A percentile compares a stretch with the other conserved stretches of the same genome.
Conservation (phyloP, 1,140 invertebrate species). For the Drosophila tani region DNA sequence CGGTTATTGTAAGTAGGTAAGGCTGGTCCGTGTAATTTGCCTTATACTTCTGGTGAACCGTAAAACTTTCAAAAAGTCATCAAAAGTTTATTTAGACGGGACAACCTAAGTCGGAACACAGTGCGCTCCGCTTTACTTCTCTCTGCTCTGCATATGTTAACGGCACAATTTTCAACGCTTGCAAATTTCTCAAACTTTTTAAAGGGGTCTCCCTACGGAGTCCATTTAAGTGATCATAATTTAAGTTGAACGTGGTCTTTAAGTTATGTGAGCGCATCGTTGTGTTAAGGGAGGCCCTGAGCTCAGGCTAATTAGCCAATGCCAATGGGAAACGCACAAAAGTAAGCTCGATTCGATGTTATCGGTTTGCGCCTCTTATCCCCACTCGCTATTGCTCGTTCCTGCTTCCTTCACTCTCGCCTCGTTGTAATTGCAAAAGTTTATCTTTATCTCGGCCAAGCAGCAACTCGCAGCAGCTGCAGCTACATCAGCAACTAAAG, state of each 20-base stretch:
- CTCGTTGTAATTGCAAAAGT: conserved; percentile 82
- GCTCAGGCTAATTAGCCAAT: conserved; percentile 66
- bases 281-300: too few relatives aligned
- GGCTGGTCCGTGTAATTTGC: conserved; percentile 60
- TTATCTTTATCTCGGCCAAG: conserved; percentile 78
- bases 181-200: conserved; percentile 46
- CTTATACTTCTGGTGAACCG: conserved; percentile 56
- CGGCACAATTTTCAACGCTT: conserved; percentile 39
- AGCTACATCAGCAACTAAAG: conserved; percentile 52
- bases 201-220: conserved; percentile 42
- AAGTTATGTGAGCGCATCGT: conserved; percentile 33
- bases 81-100: conserved; percentile 69
- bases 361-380: conserved; percentile 64
- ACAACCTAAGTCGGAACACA: conserved; percentile 51
- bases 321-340: conserved; percentile 61
- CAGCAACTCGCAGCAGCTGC: conserved; percentile 52
- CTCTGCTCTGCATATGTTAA: conserved; percentile 60
- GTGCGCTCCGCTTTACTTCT: conserved; percentile 21
- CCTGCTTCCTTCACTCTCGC: conserved; percentile 65
- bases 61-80: conserved; percentile 81
- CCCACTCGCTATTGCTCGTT: conserved; percentile 38
- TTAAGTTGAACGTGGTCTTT: conserved; percentile 55
- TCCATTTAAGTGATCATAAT: conserved; percentile 56
- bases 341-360: conserved; percentile 77
- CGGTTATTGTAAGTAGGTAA: conserved; percentile 30